A percentile compares a stretch with the other conserved stretches of the same genome.
Evolutionary conservation across 2,888 invertebrate species (phyloP).

Genomic region (Diarsia rubi): DNA sequence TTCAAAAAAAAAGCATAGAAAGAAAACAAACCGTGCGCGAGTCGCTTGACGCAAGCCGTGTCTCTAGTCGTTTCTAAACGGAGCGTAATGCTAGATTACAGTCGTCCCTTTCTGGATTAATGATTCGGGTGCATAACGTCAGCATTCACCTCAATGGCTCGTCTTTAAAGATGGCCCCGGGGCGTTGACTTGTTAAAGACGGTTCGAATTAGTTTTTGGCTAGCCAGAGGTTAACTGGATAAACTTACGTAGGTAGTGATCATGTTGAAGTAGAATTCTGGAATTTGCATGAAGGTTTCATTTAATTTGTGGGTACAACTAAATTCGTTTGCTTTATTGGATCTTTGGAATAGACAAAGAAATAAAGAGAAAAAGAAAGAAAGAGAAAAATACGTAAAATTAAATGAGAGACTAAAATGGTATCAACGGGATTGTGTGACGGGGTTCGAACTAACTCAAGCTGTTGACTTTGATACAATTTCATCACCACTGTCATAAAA

Average conservation of each 20-base stretch:
- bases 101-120: constrained; percentile 25
- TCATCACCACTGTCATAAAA: neutral
- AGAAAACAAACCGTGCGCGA: neutral
- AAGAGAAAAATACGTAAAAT: neutral
- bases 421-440: neutral
- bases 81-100: constrained; percentile 32
- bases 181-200: constrained; percentile 36
- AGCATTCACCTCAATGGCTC: constrained; percentile 23
- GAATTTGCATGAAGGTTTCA: constrained; percentile 43
- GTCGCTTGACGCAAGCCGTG: neutral
- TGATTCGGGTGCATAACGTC: constrained; percentile 36
- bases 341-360: neutral
- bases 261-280: constrained; percentile 23
- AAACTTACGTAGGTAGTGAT: constrained; percentile 29
- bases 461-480: neutral
- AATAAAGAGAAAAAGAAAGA: neutral
- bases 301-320: neutral
- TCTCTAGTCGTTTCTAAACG: neutral
- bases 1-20: too few relatives aligned
- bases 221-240: constrained; percentile 40
- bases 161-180: constrained; percentile 20
- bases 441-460: neutral
- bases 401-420: neutral
- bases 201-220: constrained; percentile 46
- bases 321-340: constrained; percentile 27